Evolutionary conservation across 2,113 vertebrate species (phyloP).

Genomic region (Ophiodon elongatus): DNA sequence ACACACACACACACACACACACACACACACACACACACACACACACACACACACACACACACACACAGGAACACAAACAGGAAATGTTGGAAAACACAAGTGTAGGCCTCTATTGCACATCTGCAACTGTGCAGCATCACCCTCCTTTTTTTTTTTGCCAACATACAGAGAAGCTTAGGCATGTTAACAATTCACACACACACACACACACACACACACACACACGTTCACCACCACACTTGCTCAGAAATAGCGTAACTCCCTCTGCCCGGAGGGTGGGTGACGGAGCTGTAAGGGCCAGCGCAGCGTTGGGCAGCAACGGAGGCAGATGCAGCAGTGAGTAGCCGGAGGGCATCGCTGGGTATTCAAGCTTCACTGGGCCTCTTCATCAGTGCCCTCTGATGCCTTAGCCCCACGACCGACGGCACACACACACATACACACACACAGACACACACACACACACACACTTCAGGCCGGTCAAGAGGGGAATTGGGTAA

Average conservation of each 20-base stretch:
- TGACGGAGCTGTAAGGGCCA: constrained; percentile 63
- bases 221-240: neutral
- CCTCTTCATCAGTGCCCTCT: constrained; percentile 71
- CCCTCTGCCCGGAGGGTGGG: constrained; percentile 43
- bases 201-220: neutral
- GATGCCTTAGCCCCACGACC: constrained; percentile 67
- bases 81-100: constrained; percentile 9
- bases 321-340: constrained; percentile 68
- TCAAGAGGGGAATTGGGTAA: constrained; percentile 34
- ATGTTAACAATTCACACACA: constrained; percentile 16
- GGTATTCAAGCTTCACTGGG: constrained; percentile 75
- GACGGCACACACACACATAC: constrained; percentile 1
- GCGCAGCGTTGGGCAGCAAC: constrained; percentile 53
- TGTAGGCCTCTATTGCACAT: constrained; percentile 2
- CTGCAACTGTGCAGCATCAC: constrained; percentile 2
- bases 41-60: constrained; percentile 2
- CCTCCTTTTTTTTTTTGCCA: constrained; percentile 5
- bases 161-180: constrained; percentile 4
- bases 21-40: constrained; percentile 3
- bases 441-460: constrained; percentile 4
- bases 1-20: neutral
- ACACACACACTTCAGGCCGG: constrained; percentile 8
- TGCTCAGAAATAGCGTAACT: constrained; percentile 37
- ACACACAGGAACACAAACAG: neutral
- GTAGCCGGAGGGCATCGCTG: constrained; percentile 58